Conservation (phyloP, 2,113 vertebrate genomes). For the Crocuta crocuta region DNA sequence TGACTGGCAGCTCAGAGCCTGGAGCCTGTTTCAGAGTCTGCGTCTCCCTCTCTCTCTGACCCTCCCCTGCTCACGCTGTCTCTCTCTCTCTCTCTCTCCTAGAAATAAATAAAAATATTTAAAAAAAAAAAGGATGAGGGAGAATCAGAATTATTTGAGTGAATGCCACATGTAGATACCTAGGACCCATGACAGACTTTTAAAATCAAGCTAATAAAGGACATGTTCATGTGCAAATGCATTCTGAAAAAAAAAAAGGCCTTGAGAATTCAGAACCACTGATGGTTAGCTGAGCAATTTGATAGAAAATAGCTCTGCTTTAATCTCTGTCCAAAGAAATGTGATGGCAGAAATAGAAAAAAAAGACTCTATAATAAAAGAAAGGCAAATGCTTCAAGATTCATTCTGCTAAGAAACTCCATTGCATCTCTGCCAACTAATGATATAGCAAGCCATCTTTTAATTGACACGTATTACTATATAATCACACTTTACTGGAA, state of each 20-base stretch:
- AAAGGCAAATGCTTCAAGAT: background rate
- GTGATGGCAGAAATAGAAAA: background rate
- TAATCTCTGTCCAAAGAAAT: background rate
- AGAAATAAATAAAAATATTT: too few species aligned
- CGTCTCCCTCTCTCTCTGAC: too few species aligned
- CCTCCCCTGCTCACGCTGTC: too few species aligned
- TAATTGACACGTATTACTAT: background rate
- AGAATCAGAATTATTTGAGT: background rate
- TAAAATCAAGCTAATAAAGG: background rate
- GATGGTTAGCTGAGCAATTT: background rate
- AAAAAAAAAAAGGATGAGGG: background rate
- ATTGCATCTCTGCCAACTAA: constrained; percentile 2
- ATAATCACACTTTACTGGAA: background rate
- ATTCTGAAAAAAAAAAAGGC: background rate
- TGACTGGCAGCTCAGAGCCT: too few species aligned
- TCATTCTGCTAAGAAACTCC: background rate
- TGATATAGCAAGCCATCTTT: background rate
- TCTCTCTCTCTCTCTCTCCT: too few species aligned
- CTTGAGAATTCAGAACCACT: background rate
- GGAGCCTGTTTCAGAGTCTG: too few species aligned
- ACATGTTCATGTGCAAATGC: background rate
- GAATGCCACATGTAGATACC: background rate
- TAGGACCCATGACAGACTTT: background rate
- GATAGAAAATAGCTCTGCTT: background rate
- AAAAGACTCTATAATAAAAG: background rate